These are phyloP conservation scores for Plebejus anna DNA, from an alignment of 2,888 invertebrate species.

Conservation along the genomic window DNA sequence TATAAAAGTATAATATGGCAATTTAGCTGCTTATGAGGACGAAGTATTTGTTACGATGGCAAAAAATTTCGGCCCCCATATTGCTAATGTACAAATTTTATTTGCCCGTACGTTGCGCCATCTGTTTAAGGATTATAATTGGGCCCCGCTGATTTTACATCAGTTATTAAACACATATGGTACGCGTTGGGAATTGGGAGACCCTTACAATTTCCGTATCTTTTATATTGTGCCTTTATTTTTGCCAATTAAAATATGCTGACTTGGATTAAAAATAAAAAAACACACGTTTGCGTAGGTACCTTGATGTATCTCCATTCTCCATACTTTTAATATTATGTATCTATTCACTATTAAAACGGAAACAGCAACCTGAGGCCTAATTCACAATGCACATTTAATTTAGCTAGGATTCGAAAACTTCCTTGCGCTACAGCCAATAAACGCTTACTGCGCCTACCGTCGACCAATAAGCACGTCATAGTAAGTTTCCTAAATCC, in stretches of 20 bases:
- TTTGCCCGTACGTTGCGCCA: constrained; percentile 58
- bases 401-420: no score
- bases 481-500: neutral
- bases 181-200: constrained; percentile 61
- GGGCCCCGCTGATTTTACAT: constrained; percentile 68
- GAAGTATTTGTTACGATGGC: constrained; percentile 67
- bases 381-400: no score
- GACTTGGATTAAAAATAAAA: no score
- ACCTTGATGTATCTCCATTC: no score
- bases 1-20: constrained; percentile 57
- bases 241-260: neutral
- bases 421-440: neutral
- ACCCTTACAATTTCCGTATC: constrained; percentile 38
- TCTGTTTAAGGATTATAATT: constrained; percentile 61
- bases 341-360: no score
- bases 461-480: neutral
- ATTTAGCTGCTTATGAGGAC: constrained; percentile 60
- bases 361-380: no score
- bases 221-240: neutral
- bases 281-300: no score
- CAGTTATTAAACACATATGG: constrained; percentile 76
- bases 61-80: constrained; percentile 48
- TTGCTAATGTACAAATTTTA: constrained; percentile 66
- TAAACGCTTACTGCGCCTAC: neutral
- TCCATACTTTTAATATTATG: no score